Evolutionary conservation across 2,113 vertebrate species (phyloP).

Genomic region (Lycaon pictus): DNA sequence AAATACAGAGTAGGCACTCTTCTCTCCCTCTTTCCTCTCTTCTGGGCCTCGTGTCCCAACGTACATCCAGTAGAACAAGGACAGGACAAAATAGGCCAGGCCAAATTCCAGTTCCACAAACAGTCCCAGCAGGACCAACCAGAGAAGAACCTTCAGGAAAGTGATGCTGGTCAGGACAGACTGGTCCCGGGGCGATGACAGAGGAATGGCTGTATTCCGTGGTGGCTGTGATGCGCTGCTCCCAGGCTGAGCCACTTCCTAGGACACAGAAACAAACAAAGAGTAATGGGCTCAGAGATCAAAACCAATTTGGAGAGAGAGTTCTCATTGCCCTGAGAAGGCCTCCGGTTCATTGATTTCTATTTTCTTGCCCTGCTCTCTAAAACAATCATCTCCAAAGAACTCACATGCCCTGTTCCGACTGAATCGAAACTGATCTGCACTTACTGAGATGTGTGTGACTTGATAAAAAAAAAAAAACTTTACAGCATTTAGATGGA

Average conservation of each 20-base stretch:
- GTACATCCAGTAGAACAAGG: slow-evolving; percentile 96
- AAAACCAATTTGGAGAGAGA: neutral
- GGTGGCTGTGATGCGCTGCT: neutral
- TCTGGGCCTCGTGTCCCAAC: slow-evolving; percentile 90
- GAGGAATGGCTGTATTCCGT: neutral
- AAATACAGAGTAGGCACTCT: slow-evolving; percentile 97
- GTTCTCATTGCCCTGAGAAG: neutral
- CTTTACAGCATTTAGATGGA: neutral
- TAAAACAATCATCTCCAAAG: slow-evolving; percentile 11
- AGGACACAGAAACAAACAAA: slow-evolving; percentile 68
- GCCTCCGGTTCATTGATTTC: slow-evolving; percentile 35
- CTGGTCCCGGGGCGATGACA: neutral
- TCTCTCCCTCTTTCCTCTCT: slow-evolving; percentile 89
- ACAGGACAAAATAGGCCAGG: slow-evolving; percentile 93
- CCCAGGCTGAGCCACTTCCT: slow-evolving; percentile 56
- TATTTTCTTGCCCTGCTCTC: slow-evolving; percentile 2
- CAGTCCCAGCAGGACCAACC: slow-evolving; percentile 94
- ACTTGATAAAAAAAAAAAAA: neutral
- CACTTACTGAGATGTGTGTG: slow-evolving; percentile 6
- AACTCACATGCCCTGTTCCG: neutral
- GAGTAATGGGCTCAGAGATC: neutral
- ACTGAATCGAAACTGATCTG: neutral
- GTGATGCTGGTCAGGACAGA: slow-evolving; percentile 85
- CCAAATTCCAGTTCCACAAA: slow-evolving; percentile 95
- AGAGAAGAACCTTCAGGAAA: slow-evolving; percentile 93